Evolutionary conservation across 2,797 vertebrate species (phyloP).

Genomic region (Muscicapa striata): DNA sequence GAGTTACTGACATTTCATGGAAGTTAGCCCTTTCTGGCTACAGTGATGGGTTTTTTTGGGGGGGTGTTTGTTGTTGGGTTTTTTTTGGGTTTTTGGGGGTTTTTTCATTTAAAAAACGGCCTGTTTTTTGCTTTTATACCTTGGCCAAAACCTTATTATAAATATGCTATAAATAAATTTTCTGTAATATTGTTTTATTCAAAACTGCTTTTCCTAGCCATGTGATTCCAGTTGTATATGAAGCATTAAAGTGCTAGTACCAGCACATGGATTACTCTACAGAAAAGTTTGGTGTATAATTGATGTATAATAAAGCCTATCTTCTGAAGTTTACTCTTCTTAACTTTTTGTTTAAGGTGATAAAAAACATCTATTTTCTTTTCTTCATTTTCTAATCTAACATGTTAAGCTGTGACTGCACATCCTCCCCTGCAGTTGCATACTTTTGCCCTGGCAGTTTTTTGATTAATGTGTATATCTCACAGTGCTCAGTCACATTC

Average conservation of each 20-base stretch:
- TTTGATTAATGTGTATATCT: slow-evolving; percentile 65
- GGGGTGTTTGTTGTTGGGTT: too few species aligned
- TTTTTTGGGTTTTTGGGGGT: background rate
- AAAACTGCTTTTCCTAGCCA: background rate
- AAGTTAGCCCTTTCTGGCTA: background rate
- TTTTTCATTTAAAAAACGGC: background rate
- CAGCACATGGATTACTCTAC: background rate
- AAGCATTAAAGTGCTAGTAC: background rate
- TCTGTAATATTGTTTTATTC: background rate
- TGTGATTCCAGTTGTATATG: background rate
- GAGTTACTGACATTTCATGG: background rate
- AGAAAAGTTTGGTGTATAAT: background rate
- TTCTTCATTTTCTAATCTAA: slow-evolving; percentile 45
- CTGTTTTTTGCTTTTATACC: background rate
- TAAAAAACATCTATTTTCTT: slow-evolving; percentile 9
- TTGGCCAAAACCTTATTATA: background rate
- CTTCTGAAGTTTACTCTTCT: background rate
- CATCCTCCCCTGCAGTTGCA: slow-evolving; percentile 71
- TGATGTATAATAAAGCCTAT: background rate
- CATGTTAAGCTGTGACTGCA: slow-evolving; percentile 18
- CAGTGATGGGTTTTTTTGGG: background rate
- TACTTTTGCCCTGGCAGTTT: slow-evolving; percentile 35
- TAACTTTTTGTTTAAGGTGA: slow-evolving; percentile 24
- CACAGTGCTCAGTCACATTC: slow-evolving; percentile 41
- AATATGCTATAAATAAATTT: background rate